Evolutionary conservation across 2,797 vertebrate species (phyloP).

Genomic region (Intellagama lesueurii): DNA sequence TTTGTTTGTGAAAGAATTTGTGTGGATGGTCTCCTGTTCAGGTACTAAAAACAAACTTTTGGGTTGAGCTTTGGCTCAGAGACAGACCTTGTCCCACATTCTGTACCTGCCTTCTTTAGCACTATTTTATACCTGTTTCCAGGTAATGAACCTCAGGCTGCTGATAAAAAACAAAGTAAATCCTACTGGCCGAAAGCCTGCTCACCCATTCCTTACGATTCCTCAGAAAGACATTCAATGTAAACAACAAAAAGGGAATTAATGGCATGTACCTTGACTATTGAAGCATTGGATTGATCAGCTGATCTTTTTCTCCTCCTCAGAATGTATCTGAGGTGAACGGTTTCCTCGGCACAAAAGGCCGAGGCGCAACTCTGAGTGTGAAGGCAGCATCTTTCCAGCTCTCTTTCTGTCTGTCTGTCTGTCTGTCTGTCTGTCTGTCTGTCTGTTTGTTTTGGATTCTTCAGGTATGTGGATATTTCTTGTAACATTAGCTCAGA

Average conservation of each 20-base stretch:
- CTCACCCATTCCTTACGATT: background rate
- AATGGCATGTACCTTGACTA: background rate
- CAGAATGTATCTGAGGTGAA: slow-evolving; percentile 4
- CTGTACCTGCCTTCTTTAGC: background rate
- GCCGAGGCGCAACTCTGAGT: background rate
- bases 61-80: background rate
- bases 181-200: background rate
- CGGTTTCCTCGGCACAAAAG: slow-evolving; percentile 12
- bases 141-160: no score
- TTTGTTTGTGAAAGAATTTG: no score
- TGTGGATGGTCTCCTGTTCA: background rate
- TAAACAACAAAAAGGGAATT: background rate
- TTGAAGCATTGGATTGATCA: slow-evolving; percentile 1
- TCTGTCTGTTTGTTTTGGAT: slow-evolving; percentile 1
- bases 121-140: background rate
- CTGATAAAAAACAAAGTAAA: background rate
- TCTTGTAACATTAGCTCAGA: slow-evolving; percentile 10
- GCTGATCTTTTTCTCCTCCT: slow-evolving; percentile 6
- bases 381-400: background rate
- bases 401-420: background rate
- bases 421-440: background rate
- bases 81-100: background rate
- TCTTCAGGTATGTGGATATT: background rate
- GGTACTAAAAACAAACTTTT: background rate
- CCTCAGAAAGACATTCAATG: background rate